phyloP scores from a whole-genome alignment of 2,888 invertebrate species.

The Eudasyphora cyanicolor region DNA sequence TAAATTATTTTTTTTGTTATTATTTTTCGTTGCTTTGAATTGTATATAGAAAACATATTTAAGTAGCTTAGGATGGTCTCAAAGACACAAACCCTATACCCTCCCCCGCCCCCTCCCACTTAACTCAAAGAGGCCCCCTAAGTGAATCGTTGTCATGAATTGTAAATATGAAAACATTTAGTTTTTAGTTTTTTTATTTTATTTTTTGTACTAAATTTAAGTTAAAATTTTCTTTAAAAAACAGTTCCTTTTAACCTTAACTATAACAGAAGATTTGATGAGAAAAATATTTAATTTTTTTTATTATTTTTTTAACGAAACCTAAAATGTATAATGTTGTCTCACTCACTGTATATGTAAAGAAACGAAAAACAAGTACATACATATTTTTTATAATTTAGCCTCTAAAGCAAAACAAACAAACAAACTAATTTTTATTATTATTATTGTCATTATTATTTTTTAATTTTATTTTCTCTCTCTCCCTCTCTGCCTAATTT shows the following conservation, averaged over 20 bases:
- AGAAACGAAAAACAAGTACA: background rate
- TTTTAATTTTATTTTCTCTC: constrained; percentile 34
- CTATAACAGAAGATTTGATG: too few species aligned
- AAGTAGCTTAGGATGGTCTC: constrained; percentile 33
- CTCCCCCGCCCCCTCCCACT: background rate
- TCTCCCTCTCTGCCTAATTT: constrained; percentile 44
- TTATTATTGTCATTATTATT: constrained; percentile 7
- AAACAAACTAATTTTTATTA: constrained; percentile 29
- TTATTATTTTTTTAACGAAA: constrained; percentile 12
- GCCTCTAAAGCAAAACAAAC: constrained; percentile 54
- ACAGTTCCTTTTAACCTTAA: constrained; percentile 47
- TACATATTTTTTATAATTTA: constrained; percentile 47
- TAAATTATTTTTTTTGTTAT: constrained; percentile 60
- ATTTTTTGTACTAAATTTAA: constrained; percentile 39
- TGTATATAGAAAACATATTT: constrained; percentile 71
- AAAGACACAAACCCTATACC: background rate
- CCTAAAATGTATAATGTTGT: background rate
- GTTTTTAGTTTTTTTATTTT: constrained; percentile 47
- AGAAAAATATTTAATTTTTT: constrained; percentile 1
- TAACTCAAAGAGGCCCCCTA: constrained; percentile 13
- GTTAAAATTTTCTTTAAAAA: constrained; percentile 24
- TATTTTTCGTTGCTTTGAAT: constrained; percentile 72
- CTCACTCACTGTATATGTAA: too few species aligned
- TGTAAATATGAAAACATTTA: constrained; percentile 74
- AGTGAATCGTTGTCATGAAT: constrained; percentile 73